These are phyloP conservation scores for Pristionchus fissidentatus DNA, from an alignment of 2,888 invertebrate genomes.

Conservation along the genomic window DNA sequence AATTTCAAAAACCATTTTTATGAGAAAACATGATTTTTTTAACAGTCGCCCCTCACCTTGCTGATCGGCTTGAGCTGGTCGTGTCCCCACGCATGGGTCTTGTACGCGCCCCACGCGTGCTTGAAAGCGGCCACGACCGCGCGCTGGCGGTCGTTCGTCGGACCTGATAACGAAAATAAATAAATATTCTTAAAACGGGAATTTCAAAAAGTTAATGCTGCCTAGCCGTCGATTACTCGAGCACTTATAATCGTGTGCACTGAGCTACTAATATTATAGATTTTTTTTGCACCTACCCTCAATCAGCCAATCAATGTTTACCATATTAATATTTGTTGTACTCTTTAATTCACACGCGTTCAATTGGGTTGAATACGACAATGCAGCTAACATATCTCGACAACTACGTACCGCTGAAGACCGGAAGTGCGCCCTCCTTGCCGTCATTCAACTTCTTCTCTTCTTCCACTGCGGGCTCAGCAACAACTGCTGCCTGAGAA, in stretches of 20 bases:
- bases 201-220: too few relatives aligned
- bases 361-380: too few relatives aligned
- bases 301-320: too few relatives aligned
- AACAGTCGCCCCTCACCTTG: constrained; percentile 24
- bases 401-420: constrained; percentile 11
- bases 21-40: too few relatives aligned
- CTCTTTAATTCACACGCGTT: too few relatives aligned
- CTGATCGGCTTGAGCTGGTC: constrained; percentile 91
- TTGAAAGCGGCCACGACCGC: constrained; percentile 90
- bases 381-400: too few relatives aligned
- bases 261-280: too few relatives aligned
- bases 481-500: constrained; percentile 17
- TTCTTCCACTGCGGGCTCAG: constrained; percentile 15
- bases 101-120: constrained; percentile 89
- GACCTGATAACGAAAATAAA: constrained; percentile 79
- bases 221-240: too few relatives aligned
- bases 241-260: too few relatives aligned
- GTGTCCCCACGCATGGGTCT: constrained; percentile 94
- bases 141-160: constrained; percentile 86
- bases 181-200: neutral
- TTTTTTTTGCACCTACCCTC: too few relatives aligned
- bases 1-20: too few relatives aligned
- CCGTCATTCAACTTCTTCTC: neutral
- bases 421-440: constrained; percentile 30
- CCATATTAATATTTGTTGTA: too few relatives aligned